These are phyloP conservation scores for Apoda limacodes DNA, from an alignment of 2,888 invertebrate species.

Conservation along the genomic window DNA sequence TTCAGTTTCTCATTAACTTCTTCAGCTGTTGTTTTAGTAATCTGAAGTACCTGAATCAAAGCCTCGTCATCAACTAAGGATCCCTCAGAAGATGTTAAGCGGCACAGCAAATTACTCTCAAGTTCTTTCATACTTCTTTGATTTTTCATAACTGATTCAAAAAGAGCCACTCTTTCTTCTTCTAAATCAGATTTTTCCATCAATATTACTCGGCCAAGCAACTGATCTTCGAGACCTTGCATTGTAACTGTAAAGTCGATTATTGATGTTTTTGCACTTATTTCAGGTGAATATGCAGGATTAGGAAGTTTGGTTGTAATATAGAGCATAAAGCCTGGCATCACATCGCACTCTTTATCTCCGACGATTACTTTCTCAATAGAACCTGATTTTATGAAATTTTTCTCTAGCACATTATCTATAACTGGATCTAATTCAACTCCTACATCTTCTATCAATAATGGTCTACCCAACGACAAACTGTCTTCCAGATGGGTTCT, in stretches of 20 bases:
- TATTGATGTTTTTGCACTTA: slow-evolving; percentile 95
- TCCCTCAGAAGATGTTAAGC: slow-evolving; percentile 94
- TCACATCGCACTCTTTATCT: slow-evolving; percentile 97
- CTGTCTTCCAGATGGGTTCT: slow-evolving; percentile 91
- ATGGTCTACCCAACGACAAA: slow-evolving; percentile 86
- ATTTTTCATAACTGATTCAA: slow-evolving; percentile 97
- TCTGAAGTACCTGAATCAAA: slow-evolving; percentile 87
- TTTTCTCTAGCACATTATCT: slow-evolving; percentile 96
- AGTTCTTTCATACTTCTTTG: slow-evolving; percentile 96
- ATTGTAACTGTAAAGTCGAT: slow-evolving; percentile 98
- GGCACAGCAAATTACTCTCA: slow-evolving; percentile 90
- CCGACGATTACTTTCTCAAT: slow-evolving; percentile 95
- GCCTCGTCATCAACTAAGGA: slow-evolving; percentile 97
- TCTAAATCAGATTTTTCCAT: slow-evolving; percentile 98
- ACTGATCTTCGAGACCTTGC: slow-evolving; percentile 95
- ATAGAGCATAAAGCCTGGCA: slow-evolving; percentile 95
- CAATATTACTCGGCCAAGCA: slow-evolving; percentile 91
- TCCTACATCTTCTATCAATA: slow-evolving; percentile 94
- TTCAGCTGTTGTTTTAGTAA: slow-evolving; percentile 90
- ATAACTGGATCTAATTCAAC: slow-evolving; percentile 96
- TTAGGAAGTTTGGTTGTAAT: slow-evolving; percentile 97
- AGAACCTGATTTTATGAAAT: slow-evolving; percentile 96
- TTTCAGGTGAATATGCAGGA: slow-evolving; percentile 96
- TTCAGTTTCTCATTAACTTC: slow-evolving; percentile 95
- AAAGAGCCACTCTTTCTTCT: slow-evolving; percentile 90